phyloP scores from a whole-genome alignment of 2,888 invertebrate species.

The Dryocosmus kuriphilus region DNA sequence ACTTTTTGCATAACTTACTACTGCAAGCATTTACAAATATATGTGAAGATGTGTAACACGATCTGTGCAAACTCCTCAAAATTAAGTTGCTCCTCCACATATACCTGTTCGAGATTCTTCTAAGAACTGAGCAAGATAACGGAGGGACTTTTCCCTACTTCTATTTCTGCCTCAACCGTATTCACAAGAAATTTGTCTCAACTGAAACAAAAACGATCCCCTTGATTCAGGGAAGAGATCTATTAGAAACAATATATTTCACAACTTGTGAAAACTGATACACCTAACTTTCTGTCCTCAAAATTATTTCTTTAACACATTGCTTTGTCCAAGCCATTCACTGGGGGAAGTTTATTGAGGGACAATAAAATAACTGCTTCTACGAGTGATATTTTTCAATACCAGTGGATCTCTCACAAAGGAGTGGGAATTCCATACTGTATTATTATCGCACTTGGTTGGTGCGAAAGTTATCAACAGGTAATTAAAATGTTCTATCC shows the following conservation, averaged over 20 bases:
- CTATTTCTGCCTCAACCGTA: background rate
- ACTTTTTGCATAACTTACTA: background rate
- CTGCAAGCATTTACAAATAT: background rate
- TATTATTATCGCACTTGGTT: background rate
- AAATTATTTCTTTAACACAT: background rate
- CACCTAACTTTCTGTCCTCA: background rate
- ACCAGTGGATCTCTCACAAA: background rate
- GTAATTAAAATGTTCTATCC: constrained; percentile 13
- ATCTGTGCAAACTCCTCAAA: constrained; percentile 28
- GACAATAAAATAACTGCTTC: too few relatives aligned
- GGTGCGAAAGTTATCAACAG: background rate
- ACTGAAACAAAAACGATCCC: background rate
- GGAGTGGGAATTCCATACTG: background rate
- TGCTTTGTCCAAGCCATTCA: too few relatives aligned
- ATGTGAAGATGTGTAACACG: constrained; percentile 28
- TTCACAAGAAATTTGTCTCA: background rate
- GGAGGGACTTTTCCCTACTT: constrained; percentile 3
- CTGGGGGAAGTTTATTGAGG: too few relatives aligned
- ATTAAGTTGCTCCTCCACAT: constrained; percentile 24
- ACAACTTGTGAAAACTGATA: constrained; percentile 4
- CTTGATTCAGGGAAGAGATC: background rate
- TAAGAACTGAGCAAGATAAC: constrained; percentile 28
- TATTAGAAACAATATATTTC: background rate
- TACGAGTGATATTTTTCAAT: background rate
- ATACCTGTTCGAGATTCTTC: constrained; percentile 30